Percentiles rank a stretch among this genome's conserved stretches.
phyloP scores from a whole-genome alignment of 2,113 vertebrate species.

The Genyomyrus donnyi region DNA sequence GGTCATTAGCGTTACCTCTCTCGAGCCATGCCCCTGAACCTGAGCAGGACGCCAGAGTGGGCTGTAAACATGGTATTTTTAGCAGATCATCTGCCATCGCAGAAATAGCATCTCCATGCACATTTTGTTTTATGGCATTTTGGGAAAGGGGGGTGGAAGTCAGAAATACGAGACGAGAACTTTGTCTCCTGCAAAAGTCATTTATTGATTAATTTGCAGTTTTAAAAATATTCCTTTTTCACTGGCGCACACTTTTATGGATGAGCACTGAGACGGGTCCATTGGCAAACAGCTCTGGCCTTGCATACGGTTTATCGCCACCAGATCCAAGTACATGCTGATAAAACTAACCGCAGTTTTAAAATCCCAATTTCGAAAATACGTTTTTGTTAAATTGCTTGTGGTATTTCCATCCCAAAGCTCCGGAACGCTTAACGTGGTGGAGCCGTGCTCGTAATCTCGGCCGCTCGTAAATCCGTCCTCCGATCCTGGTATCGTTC shows the following conservation, averaged over 20 bases:
- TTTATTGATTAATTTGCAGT: conserved; percentile 18
- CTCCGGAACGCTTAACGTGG: background rate
- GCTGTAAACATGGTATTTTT: conserved; percentile 12
- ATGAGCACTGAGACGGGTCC: background rate
- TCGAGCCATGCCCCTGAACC: background rate
- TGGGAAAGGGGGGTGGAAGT: conserved; percentile 8
- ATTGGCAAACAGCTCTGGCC: background rate
- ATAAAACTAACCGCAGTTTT: background rate
- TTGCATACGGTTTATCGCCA: background rate
- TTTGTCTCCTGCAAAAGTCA: conserved; percentile 21
- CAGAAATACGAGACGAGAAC: conserved; percentile 18
- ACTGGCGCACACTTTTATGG: background rate
- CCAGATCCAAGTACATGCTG: background rate
- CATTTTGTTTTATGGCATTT: conserved; percentile 17
- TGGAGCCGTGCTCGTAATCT: background rate
- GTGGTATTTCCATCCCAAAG: background rate
- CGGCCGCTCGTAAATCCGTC: background rate
- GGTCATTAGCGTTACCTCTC: background rate
- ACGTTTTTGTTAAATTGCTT: background rate
- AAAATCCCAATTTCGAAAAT: background rate
- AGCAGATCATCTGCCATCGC: background rate
- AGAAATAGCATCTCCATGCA: conserved; percentile 11
- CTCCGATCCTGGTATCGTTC: background rate
- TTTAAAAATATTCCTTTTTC: conserved; percentile 16
- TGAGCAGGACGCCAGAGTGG: background rate